phyloP scores from a whole-genome alignment of 2,113 vertebrate species.

The Laterallus jamaicensis region DNA sequence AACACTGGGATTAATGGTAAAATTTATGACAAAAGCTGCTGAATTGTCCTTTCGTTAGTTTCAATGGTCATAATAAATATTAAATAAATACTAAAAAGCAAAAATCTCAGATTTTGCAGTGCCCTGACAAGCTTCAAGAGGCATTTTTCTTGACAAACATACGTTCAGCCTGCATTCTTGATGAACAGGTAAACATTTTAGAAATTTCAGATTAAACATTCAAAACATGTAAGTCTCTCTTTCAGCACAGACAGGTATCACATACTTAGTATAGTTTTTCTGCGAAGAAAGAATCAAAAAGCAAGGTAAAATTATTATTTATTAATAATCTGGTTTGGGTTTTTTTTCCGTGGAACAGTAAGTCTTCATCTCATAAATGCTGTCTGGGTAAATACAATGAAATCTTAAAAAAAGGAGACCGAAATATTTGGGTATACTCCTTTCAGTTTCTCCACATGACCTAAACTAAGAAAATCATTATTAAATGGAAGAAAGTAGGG shows the following conservation, averaged over 20 bases:
- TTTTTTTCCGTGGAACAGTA: neutral
- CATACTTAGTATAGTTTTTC: neutral
- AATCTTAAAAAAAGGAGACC: neutral
- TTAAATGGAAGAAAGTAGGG: neutral
- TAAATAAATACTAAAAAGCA: neutral
- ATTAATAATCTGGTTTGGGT: neutral
- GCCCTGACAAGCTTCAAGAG: neutral
- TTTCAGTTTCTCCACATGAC: neutral
- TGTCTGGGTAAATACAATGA: neutral
- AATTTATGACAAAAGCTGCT: neutral
- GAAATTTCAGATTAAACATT: neutral
- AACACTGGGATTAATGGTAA: neutral
- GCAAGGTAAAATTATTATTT: neutral
- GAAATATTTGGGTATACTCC: neutral
- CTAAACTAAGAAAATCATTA: neutral
- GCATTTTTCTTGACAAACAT: neutral
- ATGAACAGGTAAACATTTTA: neutral
- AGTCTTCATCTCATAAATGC: neutral
- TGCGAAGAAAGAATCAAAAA: neutral
- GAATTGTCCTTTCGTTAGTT: neutral
- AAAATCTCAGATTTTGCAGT: neutral
- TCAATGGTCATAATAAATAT: neutral
- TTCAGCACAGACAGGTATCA: neutral
- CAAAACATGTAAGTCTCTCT: neutral
- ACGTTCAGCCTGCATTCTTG: neutral